Percentiles rank a stretch among this genome's conserved stretches.
Evolutionary conservation across 2,113 vertebrate species (phyloP).

Genomic region (Pseudolaguvia tuberculata): DNA sequence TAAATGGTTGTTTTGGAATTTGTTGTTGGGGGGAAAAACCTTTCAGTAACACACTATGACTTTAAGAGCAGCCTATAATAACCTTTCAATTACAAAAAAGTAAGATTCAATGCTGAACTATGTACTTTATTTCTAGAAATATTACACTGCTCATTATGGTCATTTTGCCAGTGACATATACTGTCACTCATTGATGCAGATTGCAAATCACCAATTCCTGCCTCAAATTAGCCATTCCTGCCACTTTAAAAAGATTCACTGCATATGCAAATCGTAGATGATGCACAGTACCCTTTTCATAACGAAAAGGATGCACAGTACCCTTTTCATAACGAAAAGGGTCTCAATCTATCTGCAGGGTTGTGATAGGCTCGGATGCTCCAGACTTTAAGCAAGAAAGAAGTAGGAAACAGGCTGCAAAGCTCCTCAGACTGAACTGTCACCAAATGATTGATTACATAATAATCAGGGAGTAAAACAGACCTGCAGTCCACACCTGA

Average conservation of each 20-base stretch:
- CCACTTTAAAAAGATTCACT: slow-evolving; percentile 5
- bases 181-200: not conserved
- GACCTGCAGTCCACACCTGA: slow-evolving; percentile 37
- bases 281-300: no score
- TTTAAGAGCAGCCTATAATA: not conserved
- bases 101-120: not conserved
- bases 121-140: not conserved
- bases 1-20: not conserved
- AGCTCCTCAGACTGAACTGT: slow-evolving; percentile 41
- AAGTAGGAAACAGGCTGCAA: slow-evolving; percentile 50
- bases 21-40: not conserved
- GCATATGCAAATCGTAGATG: slow-evolving; percentile 12
- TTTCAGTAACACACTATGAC: slow-evolving; percentile 3
- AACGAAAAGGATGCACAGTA: no score
- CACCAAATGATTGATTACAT: slow-evolving; percentile 55
- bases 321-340: no score
- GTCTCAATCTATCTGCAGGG: slow-evolving; percentile 58
- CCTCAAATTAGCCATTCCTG: not conserved
- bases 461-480: slow-evolving; percentile 53
- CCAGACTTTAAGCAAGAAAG: slow-evolving; percentile 51
- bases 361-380: slow-evolving; percentile 45
- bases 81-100: slow-evolving; percentile 1
- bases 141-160: not conserved
- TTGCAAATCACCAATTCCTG: not conserved
- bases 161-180: not conserved